Evolutionary conservation across 2,888 invertebrate genomes (phyloP).

Genomic region (Tipula lateralis): DNA sequence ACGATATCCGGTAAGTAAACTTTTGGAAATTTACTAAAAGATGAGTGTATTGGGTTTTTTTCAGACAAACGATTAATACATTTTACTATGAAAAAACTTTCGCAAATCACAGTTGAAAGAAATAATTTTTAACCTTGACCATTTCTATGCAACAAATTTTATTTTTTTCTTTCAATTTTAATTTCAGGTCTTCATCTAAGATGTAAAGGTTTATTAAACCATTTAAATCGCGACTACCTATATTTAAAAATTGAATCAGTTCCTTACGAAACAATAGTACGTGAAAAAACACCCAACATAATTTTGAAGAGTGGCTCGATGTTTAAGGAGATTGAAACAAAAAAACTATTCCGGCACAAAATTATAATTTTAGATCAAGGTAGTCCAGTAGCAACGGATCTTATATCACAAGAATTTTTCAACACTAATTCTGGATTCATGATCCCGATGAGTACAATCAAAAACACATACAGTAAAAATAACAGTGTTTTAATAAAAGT

Average conservation of each 20-base stretch:
- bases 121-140: background rate
- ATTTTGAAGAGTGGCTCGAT: constrained; percentile 45
- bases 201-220: constrained; percentile 45
- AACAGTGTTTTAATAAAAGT: constrained; percentile 53
- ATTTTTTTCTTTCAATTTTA: background rate
- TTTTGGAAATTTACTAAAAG: background rate
- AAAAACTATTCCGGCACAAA: constrained; percentile 43
- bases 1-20: constrained; percentile 36
- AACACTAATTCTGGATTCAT: constrained; percentile 49
- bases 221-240: constrained; percentile 47
- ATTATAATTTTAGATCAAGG: constrained; percentile 46
- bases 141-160: background rate
- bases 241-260: constrained; percentile 41
- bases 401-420: constrained; percentile 45
- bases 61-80: background rate
- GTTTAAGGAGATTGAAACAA: constrained; percentile 43
- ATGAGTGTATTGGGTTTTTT: background rate
- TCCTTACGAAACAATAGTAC: constrained; percentile 37
- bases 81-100: background rate
- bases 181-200: constrained; percentile 43
- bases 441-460: constrained; percentile 51
- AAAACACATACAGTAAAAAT: constrained; percentile 49
- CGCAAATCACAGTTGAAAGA: background rate
- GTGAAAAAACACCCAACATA: constrained; percentile 39
- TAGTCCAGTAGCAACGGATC: constrained; percentile 38